Base-by-base conservation (phyloP, 2,888 invertebrate genomes). In the Drosophila lutescens region DNA sequence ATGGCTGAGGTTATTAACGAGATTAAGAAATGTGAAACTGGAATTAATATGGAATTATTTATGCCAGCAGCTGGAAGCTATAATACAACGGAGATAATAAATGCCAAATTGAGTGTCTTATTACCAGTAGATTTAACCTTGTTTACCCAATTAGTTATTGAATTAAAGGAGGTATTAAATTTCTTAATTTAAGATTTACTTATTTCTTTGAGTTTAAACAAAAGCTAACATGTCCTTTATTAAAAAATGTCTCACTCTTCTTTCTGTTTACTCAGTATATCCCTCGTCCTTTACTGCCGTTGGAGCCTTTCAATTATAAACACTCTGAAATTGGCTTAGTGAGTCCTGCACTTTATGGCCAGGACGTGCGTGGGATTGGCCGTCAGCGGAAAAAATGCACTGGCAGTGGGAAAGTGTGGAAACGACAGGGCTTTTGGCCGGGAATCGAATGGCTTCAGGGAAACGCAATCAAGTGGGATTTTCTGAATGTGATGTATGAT, bases 271-370 rank as follows among this genome's bases (percentile, higher is more conserved):
- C 0, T 20, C 20, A 23, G 43, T 20, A 1, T 12, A 20, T 20
- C 12, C 34, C 4, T 2, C 1, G 10, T 12, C 46, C 26, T 30
- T 47, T 6, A 47, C 6, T 10, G 10, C 30, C 9, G 6, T 5
- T 47, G 15, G 46, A 8, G 46, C 15, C 30, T n/a, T 75, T 75
- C 72, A 78, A 84, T 78, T 80, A 47, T 67, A 84, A 78, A 62
- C 65, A 55, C 60, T 62, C 41, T 57, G 34, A 67, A 84, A 84
- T 78, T 84, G 80, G 75, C 78, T 72, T 67, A 65, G 75, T 62
- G 69, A 49, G 26, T 46, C 43, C 36, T 83, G 71, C 68, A 44
- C 75, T 80, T 80, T 75, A 72, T 72, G 65, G 63, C 30, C 59
- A 63, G 51, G n/a, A 84, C 75, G 66, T 69, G 75, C 44, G 63